Conservation (phyloP, 1,140 invertebrate genomes). For the Homarus americanus region DNA sequence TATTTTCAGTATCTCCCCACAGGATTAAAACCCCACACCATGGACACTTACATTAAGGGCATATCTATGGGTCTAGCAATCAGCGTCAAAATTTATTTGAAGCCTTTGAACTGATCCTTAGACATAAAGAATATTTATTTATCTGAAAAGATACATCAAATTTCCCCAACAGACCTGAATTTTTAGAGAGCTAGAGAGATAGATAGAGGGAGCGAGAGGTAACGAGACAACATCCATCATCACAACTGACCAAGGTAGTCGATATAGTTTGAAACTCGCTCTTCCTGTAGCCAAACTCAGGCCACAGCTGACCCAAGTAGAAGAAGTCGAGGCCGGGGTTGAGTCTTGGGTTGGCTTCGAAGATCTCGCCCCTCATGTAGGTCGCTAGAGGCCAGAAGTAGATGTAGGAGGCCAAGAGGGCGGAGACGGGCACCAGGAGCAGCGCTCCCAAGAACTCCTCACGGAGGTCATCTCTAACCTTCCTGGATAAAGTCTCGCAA, state of each 20-base stretch:
- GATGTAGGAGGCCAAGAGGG: conserved; percentile 54
- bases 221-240: background rate
- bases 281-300: conserved; percentile 69
- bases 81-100: no score
- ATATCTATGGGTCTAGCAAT: no score
- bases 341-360: conserved; percentile 20
- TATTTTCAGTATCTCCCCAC: background rate
- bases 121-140: no score
- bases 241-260: conserved; percentile 42
- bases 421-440: background rate
- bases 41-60: no score
- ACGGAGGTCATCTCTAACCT: background rate
- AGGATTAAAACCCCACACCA: background rate
- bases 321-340: conserved; percentile 52
- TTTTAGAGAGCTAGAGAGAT: no score
- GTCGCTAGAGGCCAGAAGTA: conserved; percentile 71
- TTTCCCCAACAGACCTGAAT: no score
- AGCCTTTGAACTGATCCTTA: no score
- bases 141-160: no score
- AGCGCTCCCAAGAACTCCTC: conserved; percentile 18
- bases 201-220: background rate
- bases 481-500: background rate
- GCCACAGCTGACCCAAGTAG: conserved; percentile 67
- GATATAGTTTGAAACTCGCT: background rate
- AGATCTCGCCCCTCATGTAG: conserved; percentile 59